Evolutionary conservation across 2,113 vertebrate genomes (phyloP), one percentile per base, ranked within the genome.

Genomic region (Perognathus longimembris): DNA sequence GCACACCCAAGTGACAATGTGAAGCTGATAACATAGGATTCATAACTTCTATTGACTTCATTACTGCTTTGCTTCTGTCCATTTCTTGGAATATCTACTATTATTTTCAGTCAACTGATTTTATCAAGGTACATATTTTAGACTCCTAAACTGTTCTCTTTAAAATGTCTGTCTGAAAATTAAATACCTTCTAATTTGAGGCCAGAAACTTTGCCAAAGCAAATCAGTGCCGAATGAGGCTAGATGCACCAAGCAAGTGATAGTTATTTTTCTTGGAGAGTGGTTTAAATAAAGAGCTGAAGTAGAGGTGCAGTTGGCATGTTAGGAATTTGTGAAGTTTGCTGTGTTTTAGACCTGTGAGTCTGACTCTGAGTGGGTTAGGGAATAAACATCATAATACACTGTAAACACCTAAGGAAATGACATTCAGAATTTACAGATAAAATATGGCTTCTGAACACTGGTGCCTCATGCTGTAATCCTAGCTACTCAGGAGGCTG

Each of bases 151-250:
- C 5, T 67, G 50, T 64, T 20, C n/a, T 42, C 45, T 87, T 92
- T 24, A 67, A 6, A 79, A 73, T 73, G 17, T 76, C n/a, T 82
- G 76, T 89, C 63, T 92, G 7, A 26, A 75, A 73, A 84, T 86
- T 63, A 77, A 38, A 80, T 86, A 59, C 5, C 7, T 15, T 54
- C 9, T 85, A 59, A 54, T 63, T n/a, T 77, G 36, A 42, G 22
- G 28, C 9, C 5, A 83, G 36, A 75, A 82, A n/a, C 61, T 70
- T 79, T 79, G 32, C 26, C 12, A 22, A 5, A 40, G 40, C 28
- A 67, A 84, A 34, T 28, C 50, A 76, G 14, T 7, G 5, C 18
- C 57, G 20, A 71, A 8, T 67, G 36, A 42, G 45, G 45, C 54
- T 85, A 30, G 3, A 11, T 67, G 22, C 2, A 74, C 7, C 34